Evolutionary conservation across 2,888 invertebrate genomes (phyloP), one percentile per base, ranked within the genome.

Genomic region (Synanthedon myopaeformis): DNA sequence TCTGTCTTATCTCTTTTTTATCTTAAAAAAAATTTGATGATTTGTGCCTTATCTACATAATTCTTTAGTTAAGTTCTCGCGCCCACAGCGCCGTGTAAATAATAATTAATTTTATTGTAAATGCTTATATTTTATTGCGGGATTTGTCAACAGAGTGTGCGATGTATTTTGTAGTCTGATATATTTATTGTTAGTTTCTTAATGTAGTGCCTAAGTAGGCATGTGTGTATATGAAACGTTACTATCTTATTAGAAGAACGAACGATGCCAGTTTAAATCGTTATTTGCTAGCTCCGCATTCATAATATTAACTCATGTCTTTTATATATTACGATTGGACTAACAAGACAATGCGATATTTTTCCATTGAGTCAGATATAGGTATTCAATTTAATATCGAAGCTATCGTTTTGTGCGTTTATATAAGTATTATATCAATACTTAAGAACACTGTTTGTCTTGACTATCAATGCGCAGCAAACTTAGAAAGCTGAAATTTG

Each of bases 71-170:
- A 52, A 64, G 63, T 65, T 67, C 76, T 69, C 74, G 76, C 76
- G 83, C 80, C 79, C 82, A 77, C 76, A 70, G 72, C 68, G 74
- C 81, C 86, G 82, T 87, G 87, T 87, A 87, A 87, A 87, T 87
- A 87, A 87, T 87, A 87, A 87, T 87, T 87, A 87, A 87, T 87
- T 85, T 87, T 87, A 87, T 87, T 87, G 87, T 87, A 85, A 87
- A 83, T 86, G 87, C 84, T 86, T 87, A 87, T 87, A 87, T 86
- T 87, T 87, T 87, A 87, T 87, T 86, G 77, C 86, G 72, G 86
- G 87, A 87, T 87, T 87, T 87, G 87, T 87, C 87, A 87, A 86
- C 87, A 86, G 82, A 75, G 79, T 72, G 79, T 75, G 82, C 81
- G 85, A 84, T 85, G 85, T 83, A 82, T 84, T 84, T 79, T 83